Evolutionary conservation across 1,140 invertebrate species (phyloP).

Genomic region (Catajapyx aquilonaris): DNA sequence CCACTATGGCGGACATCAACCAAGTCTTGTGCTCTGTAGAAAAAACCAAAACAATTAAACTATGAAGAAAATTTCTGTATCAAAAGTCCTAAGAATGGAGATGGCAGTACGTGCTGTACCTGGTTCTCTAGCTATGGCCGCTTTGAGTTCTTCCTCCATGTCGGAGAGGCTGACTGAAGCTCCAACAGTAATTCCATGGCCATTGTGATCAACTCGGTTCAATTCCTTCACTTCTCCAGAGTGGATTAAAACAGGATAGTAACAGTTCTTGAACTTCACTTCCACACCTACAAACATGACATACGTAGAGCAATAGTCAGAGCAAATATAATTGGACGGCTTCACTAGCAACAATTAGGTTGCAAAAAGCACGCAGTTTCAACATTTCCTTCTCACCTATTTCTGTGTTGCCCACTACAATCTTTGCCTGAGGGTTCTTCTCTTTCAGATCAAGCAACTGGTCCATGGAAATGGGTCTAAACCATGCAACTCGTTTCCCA

Average conservation of each 20-base stretch:
- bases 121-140: conserved; percentile 31
- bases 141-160: conserved; percentile 36
- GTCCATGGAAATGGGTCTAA: conserved; percentile 44
- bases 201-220: conserved; percentile 25
- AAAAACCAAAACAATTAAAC: no score
- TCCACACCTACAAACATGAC: conserved; percentile 57
- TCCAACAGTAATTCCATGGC: conserved; percentile 44
- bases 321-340: no score
- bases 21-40: no score
- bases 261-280: conserved; percentile 67
- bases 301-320: no score
- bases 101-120: no score
- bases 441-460: conserved; percentile 53
- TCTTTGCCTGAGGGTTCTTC: conserved; percentile 47
- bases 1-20: conserved; percentile 46
- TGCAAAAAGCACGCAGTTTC: no score
- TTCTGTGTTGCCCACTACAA: conserved; percentile 93
- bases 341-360: no score
- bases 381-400: conserved; percentile 76
- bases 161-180: conserved; percentile 58
- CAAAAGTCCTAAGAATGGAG: no score
- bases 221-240: conserved; percentile 50
- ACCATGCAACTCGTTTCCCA: conserved; percentile 52
- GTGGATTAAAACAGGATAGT: conserved; percentile 62
- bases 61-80: neutral